phyloP scores from a whole-genome alignment of 2,888 invertebrate genomes.

The Dolomedes plantarius region DNA sequence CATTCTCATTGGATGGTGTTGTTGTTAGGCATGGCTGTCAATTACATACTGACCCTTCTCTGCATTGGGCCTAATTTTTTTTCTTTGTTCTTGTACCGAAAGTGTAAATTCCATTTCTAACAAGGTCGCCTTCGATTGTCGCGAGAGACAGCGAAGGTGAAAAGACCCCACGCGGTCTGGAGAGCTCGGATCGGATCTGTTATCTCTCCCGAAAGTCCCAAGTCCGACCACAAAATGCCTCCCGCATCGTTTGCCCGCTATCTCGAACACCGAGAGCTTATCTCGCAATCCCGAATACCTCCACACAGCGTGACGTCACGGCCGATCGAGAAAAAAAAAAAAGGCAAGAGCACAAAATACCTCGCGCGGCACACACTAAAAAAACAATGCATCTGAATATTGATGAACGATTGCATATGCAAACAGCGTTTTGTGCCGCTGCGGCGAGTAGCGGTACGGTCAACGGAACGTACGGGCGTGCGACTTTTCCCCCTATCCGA shows the following conservation, averaged over 20 bases:
- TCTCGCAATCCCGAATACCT: slow-evolving; percentile 37
- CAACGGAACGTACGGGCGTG: background rate
- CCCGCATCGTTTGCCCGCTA: slow-evolving; percentile 40
- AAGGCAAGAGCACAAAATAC: no score
- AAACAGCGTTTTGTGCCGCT: background rate
- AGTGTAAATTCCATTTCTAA: no score
- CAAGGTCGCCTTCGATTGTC: slow-evolving; percentile 44
- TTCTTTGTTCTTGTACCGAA: no score
- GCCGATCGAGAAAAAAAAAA: background rate
- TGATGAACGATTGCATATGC: background rate
- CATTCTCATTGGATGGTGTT: no score
- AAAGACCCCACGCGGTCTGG: slow-evolving; percentile 70
- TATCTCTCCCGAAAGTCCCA: slow-evolving; percentile 33
- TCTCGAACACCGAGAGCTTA: background rate
- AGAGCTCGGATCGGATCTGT: slow-evolving; percentile 37
- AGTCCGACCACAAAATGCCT: slow-evolving; percentile 45
- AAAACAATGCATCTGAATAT: background rate
- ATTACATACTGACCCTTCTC: no score
- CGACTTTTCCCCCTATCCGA: no score
- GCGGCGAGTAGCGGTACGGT: background rate
- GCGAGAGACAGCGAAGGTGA: slow-evolving; percentile 48
- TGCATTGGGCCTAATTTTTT: no score
- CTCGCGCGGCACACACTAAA: background rate
- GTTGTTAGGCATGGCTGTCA: no score
- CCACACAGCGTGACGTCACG: slow-evolving; percentile 23